Evolutionary conservation across 2,113 vertebrate genomes (phyloP).

Genomic region (Grallaria varia): DNA sequence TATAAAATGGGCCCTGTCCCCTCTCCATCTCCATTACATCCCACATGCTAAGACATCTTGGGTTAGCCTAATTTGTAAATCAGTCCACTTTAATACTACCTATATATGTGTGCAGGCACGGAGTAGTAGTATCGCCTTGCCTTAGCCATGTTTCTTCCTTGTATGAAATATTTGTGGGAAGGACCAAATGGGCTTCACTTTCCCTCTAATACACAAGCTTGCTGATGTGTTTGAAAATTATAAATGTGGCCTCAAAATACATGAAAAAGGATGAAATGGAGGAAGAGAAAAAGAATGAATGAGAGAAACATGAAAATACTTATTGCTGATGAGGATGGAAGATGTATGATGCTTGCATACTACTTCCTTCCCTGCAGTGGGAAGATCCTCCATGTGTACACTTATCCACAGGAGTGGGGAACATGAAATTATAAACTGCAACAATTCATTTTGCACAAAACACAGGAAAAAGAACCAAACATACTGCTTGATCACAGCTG

Average conservation of each 20-base stretch:
- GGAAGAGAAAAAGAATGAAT: not conserved
- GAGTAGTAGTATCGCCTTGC: not conserved
- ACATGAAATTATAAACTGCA: not conserved
- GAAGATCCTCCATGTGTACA: not conserved
- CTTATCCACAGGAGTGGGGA: not conserved
- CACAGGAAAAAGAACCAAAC: not conserved
- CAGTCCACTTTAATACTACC: not conserved
- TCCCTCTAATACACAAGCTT: not conserved
- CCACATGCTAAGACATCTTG: not conserved
- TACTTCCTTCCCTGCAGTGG: not conserved
- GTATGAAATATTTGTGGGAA: not conserved
- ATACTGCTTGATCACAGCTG: not conserved
- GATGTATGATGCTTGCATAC: not conserved
- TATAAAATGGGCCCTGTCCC: not conserved
- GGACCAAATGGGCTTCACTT: not conserved
- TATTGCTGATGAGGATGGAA: not conserved
- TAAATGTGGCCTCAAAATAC: not conserved
- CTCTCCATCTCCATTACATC: not conserved
- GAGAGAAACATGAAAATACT: not conserved
- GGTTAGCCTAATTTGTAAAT: not conserved
- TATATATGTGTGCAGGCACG: not conserved
- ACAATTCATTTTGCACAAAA: not conserved
- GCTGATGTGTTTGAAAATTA: not conserved
- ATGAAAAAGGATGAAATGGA: rapidly evolving
- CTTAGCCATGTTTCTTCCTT: not conserved